Base-by-base conservation (phyloP, 2,113 vertebrate species). In the Phaethornis superciliosus region DNA sequence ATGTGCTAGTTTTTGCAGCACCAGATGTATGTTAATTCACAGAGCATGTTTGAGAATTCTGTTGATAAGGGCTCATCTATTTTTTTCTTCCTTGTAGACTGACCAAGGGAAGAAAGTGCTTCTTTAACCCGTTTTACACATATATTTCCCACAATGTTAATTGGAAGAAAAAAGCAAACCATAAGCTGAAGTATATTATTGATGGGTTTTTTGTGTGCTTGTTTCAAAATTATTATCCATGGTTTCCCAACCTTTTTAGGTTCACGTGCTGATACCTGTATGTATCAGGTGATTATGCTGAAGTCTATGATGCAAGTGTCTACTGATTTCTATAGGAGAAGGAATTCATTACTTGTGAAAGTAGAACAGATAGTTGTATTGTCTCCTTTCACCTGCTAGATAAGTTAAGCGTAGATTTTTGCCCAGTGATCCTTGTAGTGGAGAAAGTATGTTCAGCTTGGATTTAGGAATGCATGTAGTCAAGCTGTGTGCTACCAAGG, bases 1-100 rank as follows among this genome's bases (percentile, higher is more conserved):
- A 72, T 87, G 67, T 69, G 46, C 40, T 80, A 21, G 62, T 71
- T 87, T 90, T 83, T 75, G 24, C 86, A 85, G 10, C 35, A 93
- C 60, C 54, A 72, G 44, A 79, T 87, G 6, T 87, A 87, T 80
- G 70, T 67, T 94, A 96, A 94, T 89, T 93, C 92, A 72, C 13
- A 3, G 5, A 76, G 24, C 51, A 77, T 67, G 33, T 42, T 91
- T 87, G 78, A 59, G 51, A 82, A 19, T 79, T 87, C 27, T 30
- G 23, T 70, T 94, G 78, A 74, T 72, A 94, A 94, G 20, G 27
- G 65, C 10, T 71, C 7, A 59, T 87, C 89, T 78, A 46, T 68
- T 90, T 92, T 86, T 87, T 22, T 49, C 87, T 52, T 90, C 35
- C 40, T 58, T 85, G 9, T 15, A 93, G 82, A 76, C 19, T 54